These are phyloP conservation scores for Plagodis dolabraria DNA, from an alignment of 2,888 invertebrate species.

Conservation along the genomic window DNA sequence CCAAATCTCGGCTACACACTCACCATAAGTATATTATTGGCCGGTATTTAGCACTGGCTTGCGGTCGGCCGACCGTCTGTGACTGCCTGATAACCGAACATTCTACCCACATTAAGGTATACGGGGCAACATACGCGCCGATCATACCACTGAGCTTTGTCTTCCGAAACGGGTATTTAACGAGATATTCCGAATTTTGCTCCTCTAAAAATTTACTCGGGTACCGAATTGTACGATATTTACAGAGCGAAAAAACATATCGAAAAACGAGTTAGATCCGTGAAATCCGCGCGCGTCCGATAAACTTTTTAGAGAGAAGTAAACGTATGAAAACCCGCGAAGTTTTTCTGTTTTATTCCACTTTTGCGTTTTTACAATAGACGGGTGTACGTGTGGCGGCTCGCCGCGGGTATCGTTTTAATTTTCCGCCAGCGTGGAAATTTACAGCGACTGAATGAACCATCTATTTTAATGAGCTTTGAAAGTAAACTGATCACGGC, in stretches of 20 bases:
- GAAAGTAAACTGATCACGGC: constrained; percentile 79
- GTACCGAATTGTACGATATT: constrained; percentile 33
- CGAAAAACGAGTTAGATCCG: constrained; percentile 44
- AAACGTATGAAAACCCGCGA: constrained; percentile 66
- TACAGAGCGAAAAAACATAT: constrained; percentile 35
- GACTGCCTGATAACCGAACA: constrained; percentile 64
- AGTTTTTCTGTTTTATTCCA: constrained; percentile 64
- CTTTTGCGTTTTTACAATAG: constrained; percentile 67
- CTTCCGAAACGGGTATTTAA: constrained; percentile 38
- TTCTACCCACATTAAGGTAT: constrained; percentile 55
- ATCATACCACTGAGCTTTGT: constrained; percentile 53
- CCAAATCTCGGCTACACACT: constrained; percentile 70
- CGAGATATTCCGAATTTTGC: constrained; percentile 17
- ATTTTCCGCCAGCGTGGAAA: constrained; percentile 80
- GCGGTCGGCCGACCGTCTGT: constrained; percentile 67
- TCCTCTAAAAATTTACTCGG: constrained; percentile 43
- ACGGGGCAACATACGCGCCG: constrained; percentile 30
- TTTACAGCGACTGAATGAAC: constrained; percentile 79
- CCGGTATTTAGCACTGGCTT: constrained; percentile 67
- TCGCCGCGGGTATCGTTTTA: constrained; percentile 80
- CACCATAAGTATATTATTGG: constrained; percentile 71
- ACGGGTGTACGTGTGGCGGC: constrained; percentile 35
- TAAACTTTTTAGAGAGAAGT: constrained; percentile 63
- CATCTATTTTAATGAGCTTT: constrained; percentile 83
- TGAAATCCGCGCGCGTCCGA: constrained; percentile 51